Evolutionary conservation across 1,140 invertebrate species (phyloP).

Genomic region (Onthophagus taurus): DNA sequence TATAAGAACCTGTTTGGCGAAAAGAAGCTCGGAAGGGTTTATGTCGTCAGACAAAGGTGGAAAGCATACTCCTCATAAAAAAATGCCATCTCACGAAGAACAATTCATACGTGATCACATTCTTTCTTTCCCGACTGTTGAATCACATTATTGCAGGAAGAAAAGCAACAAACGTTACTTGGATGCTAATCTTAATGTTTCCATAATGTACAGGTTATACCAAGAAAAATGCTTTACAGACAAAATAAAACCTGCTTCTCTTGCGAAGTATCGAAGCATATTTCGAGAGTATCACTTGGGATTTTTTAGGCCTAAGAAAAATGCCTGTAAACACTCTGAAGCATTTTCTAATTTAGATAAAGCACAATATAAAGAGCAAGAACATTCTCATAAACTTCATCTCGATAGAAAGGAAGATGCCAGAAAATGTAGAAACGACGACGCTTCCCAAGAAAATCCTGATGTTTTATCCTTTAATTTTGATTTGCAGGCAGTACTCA

Average conservation of each 20-base stretch:
- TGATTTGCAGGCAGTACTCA: constrained; percentile 35
- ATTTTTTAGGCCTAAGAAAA: constrained; percentile 22
- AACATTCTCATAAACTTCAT: constrained; percentile 18
- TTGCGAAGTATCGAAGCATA: constrained; percentile 19
- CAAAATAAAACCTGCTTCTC: constrained; percentile 15
- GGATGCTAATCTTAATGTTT: constrained; percentile 15
- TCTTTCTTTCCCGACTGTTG: constrained; percentile 12
- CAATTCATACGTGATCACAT: no score
- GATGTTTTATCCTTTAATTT: constrained; percentile 2
- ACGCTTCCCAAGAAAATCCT: no score
- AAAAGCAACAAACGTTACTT: constrained; percentile 15
- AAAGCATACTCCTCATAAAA: no score
- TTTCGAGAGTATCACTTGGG: constrained; percentile 22
- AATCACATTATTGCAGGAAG: constrained; percentile 18
- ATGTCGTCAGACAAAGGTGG: no score
- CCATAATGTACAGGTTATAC: constrained; percentile 21
- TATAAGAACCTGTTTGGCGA: no score
- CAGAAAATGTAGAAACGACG: no score
- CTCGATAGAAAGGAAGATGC: constrained; percentile 20
- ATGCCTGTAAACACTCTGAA: constrained; percentile 23
- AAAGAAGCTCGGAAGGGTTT: no score
- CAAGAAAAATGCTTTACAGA: constrained; percentile 14
- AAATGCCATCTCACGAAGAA: no score
- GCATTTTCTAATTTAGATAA: constrained; percentile 12
- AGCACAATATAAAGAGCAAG: constrained; percentile 14